Percentiles rank a stretch among this genome's conserved stretches.
Conservation (phyloP, 1,140 invertebrate genomes). For the Lepidurus couesii region DNA sequence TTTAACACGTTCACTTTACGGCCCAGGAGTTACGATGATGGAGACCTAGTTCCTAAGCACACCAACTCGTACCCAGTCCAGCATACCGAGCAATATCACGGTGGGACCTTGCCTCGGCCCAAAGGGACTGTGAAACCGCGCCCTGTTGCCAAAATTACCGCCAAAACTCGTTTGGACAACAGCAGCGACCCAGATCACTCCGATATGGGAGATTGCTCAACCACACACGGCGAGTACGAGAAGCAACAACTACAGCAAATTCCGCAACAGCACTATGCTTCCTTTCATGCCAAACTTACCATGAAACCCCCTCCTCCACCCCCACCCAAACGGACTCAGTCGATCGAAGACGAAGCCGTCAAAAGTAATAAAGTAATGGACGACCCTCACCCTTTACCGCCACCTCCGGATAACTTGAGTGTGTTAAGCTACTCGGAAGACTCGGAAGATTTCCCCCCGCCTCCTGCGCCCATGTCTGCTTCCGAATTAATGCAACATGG, state of each 20-base stretch:
- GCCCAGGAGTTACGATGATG: conserved; percentile 75
- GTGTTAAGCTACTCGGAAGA: conserved; percentile 38
- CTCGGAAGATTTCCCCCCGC: conserved; percentile 48
- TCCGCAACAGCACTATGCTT: conserved; percentile 25
- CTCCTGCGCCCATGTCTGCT: conserved; percentile 46
- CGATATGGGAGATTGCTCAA: conserved; percentile 17
- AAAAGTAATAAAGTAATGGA: conserved; percentile 36
- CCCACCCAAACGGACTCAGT: conserved; percentile 71
- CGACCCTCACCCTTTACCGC: conserved; percentile 38
- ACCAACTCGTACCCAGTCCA: not conserved
- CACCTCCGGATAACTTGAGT: conserved; percentile 37
- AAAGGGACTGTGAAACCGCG: conserved; percentile 69
- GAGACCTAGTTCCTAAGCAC: conserved; percentile 66
- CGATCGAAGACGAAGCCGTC: conserved; percentile 46
- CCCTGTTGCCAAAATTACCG: conserved; percentile 77
- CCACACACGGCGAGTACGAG: conserved; percentile 26
- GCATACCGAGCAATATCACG: conserved; percentile 48
- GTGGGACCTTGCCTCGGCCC: conserved; percentile 77
- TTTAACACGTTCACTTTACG: conserved; percentile 55
- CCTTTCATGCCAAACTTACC: conserved; percentile 39
- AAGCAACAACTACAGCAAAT: conserved; percentile 24
- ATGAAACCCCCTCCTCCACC: conserved; percentile 62
- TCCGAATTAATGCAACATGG: conserved; percentile 35
- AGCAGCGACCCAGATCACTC: conserved; percentile 27
- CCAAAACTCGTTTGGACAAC: conserved; percentile 48